phyloP scores from a whole-genome alignment of 2,797 vertebrate genomes.

The Acanthurus tractus region DNA sequence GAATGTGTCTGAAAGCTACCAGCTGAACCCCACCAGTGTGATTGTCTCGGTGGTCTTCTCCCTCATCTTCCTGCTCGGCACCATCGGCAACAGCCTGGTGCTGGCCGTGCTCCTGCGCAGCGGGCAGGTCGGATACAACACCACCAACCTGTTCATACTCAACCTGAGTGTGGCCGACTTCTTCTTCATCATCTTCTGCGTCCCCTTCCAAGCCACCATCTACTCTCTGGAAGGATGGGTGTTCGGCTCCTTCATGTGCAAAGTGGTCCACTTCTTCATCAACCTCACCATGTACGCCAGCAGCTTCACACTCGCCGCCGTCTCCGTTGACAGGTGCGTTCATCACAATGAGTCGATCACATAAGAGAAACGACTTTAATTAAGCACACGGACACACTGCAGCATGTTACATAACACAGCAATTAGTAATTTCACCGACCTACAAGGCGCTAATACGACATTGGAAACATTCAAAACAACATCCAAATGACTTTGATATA shows the following conservation, averaged over 20 bases:
- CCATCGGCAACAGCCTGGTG: slow-evolving; percentile 91
- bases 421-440: not conserved
- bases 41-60: slow-evolving; percentile 92
- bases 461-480: not conserved
- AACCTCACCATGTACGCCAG: slow-evolving; percentile 95
- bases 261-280: slow-evolving; percentile 93
- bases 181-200: slow-evolving; percentile 94
- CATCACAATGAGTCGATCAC: not conserved
- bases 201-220: slow-evolving; percentile 94
- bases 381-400: not conserved
- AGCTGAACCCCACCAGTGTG: slow-evolving; percentile 88
- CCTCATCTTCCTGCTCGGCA: slow-evolving; percentile 92
- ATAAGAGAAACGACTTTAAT: not conserved
- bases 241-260: slow-evolving; percentile 93
- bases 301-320: slow-evolving; percentile 92
- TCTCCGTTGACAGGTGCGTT: slow-evolving; percentile 91
- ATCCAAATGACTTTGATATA: slow-evolving; percentile 1
- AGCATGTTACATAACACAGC: not conserved
- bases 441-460: not conserved
- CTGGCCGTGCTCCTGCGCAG: slow-evolving; percentile 90
- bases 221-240: slow-evolving; percentile 93
- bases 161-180: slow-evolving; percentile 93
- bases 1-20: slow-evolving; percentile 87
- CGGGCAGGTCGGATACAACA: slow-evolving; percentile 90
- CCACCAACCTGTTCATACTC: slow-evolving; percentile 93